Conservation (phyloP, 2,113 vertebrate genomes). For the Festucalex cinctus region DNA sequence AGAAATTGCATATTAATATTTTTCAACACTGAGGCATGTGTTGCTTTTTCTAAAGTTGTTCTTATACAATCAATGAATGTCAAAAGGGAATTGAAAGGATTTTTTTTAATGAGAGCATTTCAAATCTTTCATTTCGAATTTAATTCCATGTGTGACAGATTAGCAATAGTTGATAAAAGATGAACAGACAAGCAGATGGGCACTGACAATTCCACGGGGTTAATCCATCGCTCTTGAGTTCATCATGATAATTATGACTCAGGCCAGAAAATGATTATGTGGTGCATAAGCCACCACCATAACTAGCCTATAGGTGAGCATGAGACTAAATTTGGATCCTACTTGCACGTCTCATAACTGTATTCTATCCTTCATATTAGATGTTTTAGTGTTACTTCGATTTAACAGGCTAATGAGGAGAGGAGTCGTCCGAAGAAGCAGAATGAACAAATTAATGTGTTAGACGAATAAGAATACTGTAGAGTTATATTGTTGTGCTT, state of each 20-base stretch:
- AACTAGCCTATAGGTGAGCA: not conserved
- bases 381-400: too few relatives aligned
- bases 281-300: not conserved
- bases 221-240: conserved; percentile 18
- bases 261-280: conserved; percentile 7
- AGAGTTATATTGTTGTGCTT: not conserved
- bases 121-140: conserved; percentile 6
- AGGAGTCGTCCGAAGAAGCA: too few relatives aligned
- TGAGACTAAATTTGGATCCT: too few relatives aligned
- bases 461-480: not conserved
- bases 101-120: not conserved
- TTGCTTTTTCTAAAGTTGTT: not conserved
- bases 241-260: conserved; percentile 20
- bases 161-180: conserved; percentile 15
- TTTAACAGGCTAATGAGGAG: too few relatives aligned
- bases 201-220: conserved; percentile 19
- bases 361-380: too few relatives aligned
- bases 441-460: too few relatives aligned
- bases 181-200: conserved; percentile 32
- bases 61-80: not conserved
- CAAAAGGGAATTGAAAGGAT: not conserved
- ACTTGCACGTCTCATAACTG: too few relatives aligned
- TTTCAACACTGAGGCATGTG: not conserved
- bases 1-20: not conserved
- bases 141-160: conserved; percentile 13